Evolutionary conservation across 2,113 vertebrate species (phyloP), one percentile per base, ranked within the genome.

Genomic region (Urocolius indicus): DNA sequence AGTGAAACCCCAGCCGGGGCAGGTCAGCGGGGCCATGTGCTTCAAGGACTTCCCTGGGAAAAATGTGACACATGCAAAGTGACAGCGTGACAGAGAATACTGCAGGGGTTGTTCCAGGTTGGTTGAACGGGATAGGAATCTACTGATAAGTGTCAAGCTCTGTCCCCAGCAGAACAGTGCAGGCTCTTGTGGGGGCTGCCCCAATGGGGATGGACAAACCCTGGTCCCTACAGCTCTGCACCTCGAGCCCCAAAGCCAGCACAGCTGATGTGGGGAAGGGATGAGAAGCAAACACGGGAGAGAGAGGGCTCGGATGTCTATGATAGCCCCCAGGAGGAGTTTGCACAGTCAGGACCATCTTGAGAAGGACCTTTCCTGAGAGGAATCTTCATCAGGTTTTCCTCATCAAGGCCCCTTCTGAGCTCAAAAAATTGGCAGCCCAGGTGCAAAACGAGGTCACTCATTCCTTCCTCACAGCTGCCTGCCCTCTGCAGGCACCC

Each of bases 1-100:
- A 4, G 13, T 0, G 0, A 61, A 77, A 57, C 11, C 65, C 45
- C 1, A 8, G 0, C 4, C 0, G 4, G 72, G 73, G 54, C 19
- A 23, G 71, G 18, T 26, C 67, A 30, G 5, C 34, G 13, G 19
- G 1, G 1, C n/a, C n/a, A 2, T 0, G 16, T 5, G n/a, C 49
- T 76, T 46, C 82, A 66, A 51, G 88, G 83, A 29, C 71, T 7
- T 21, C 16, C 29, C 90, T 77, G 77, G 87, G 62, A 82, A 80
- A 57, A 27, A 5, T 2, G 5, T 49, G 75, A 26, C 51, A 11
- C 16, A 3, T 68, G 19, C 52, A 17, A 11, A 73, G 41, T 0
- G 48, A 21, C 29, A 32, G 65, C 0, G 0, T 10, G 52, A 10
- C 30, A 13, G 71, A 34, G 54, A 61, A 58, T 2, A 4, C 24